A percentile compares a stretch with the other conserved stretches of the same genome.
Evolutionary conservation across 2,888 invertebrate genomes (phyloP).

Genomic region (Phortica magna): DNA sequence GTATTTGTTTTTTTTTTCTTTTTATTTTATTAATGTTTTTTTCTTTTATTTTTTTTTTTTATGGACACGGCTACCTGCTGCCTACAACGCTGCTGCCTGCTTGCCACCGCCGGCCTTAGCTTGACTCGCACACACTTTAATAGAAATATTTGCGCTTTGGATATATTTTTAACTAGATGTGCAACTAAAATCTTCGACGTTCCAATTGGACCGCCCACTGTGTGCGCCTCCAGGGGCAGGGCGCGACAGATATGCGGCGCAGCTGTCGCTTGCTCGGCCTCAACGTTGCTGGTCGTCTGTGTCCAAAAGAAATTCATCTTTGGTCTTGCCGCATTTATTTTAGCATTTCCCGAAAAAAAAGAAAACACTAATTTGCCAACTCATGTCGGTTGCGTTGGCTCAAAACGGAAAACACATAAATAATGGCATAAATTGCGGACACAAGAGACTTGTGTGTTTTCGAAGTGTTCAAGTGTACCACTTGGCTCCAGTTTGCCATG

Average conservation of each 20-base stretch:
- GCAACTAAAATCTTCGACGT: not conserved
- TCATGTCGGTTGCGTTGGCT: not conserved
- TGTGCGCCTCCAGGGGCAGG: constrained; percentile 20
- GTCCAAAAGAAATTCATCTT: constrained; percentile 19
- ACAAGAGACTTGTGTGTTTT: not conserved
- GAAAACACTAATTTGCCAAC: not conserved
- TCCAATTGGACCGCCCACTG: constrained; percentile 42
- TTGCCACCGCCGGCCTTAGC: constrained; percentile 3
- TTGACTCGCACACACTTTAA: too few species aligned
- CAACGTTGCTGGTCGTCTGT: constrained; percentile 1
- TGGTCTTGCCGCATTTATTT: not conserved
- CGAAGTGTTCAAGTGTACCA: not conserved
- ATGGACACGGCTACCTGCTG: constrained; percentile 10
- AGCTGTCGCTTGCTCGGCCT: constrained; percentile 5
- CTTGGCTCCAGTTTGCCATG: not conserved
- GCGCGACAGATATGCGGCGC: constrained; percentile 30
- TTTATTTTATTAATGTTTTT: constrained; percentile 31
- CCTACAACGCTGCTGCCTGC: too few species aligned
- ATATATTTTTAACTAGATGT: constrained; percentile 38
- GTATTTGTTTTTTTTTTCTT: constrained; percentile 23
- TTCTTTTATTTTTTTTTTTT: constrained; percentile 29
- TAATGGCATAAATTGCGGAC: not conserved
- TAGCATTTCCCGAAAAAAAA: not conserved
- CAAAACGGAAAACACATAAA: not conserved
- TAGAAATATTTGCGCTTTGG: constrained; percentile 60